Percentiles rank a stretch among this genome's conserved stretches.
phyloP scores from a whole-genome alignment of 2,797 vertebrate genomes.

The Tauraco hartlaubi region DNA sequence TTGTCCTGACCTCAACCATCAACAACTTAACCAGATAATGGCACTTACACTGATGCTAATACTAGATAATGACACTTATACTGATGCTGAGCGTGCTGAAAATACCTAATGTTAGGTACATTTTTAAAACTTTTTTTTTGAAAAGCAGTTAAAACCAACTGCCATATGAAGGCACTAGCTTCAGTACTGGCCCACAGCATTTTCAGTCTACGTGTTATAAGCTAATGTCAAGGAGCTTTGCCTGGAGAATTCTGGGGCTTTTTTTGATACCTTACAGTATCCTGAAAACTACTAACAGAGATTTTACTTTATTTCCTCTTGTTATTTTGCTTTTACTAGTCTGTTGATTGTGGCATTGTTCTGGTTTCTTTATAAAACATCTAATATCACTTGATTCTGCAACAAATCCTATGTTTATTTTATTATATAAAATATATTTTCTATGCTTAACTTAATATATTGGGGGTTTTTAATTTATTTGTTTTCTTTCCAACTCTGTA shows the following conservation, averaged over 20 bases:
- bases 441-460: background rate
- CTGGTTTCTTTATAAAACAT: background rate
- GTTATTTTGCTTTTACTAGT: background rate
- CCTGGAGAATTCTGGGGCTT: background rate
- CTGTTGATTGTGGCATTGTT: background rate
- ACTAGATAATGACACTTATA: background rate
- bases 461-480: rapidly evolving
- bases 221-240: background rate
- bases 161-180: background rate
- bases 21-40: background rate
- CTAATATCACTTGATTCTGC: background rate
- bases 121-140: background rate
- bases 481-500: background rate
- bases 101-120: background rate
- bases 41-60: background rate
- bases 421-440: background rate
- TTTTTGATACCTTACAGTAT: background rate
- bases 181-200: background rate
- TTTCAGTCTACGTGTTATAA: background rate
- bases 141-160: background rate
- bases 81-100: background rate
- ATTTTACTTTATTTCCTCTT: background rate
- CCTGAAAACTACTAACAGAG: background rate
- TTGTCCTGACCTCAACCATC: background rate
- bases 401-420: background rate